Evolutionary conservation across 1,140 invertebrate genomes (phyloP).

Genomic region (Acromyrmex echinatior): DNA sequence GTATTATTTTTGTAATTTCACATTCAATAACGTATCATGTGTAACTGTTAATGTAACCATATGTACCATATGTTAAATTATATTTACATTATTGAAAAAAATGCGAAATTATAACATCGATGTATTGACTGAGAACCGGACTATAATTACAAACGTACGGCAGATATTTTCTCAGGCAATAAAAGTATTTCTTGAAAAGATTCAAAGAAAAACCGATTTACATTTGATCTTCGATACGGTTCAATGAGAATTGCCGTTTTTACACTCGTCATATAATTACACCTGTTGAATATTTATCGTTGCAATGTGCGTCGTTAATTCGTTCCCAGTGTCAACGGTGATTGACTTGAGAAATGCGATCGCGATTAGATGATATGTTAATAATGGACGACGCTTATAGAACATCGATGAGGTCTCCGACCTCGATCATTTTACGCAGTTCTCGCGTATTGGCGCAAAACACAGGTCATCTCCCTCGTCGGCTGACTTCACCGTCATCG

Average conservation of each 20-base stretch:
- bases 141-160: not conserved
- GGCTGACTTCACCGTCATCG: slow-evolving; percentile 50
- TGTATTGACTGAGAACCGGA: no score
- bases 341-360: slow-evolving; percentile 39
- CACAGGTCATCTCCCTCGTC: slow-evolving; percentile 45
- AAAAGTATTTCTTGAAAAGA: not conserved
- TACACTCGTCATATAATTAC: not conserved
- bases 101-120: no score
- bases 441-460: slow-evolving; percentile 38
- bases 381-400: slow-evolving; percentile 7
- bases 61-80: no score
- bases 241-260: not conserved
- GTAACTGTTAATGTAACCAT: no score
- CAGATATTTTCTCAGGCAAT: not conserved
- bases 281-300: not conserved
- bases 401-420: slow-evolving; percentile 48
- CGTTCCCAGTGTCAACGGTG: not conserved
- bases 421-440: slow-evolving; percentile 61
- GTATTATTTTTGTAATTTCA: no score
- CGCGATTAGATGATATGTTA: slow-evolving; percentile 52
- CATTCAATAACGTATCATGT: no score
- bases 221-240: not conserved
- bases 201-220: not conserved
- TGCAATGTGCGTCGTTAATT: not conserved
- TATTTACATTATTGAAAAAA: no score